Evolutionary conservation across 2,797 vertebrate genomes (phyloP).

Genomic region (Gallinago nigripennis): DNA sequence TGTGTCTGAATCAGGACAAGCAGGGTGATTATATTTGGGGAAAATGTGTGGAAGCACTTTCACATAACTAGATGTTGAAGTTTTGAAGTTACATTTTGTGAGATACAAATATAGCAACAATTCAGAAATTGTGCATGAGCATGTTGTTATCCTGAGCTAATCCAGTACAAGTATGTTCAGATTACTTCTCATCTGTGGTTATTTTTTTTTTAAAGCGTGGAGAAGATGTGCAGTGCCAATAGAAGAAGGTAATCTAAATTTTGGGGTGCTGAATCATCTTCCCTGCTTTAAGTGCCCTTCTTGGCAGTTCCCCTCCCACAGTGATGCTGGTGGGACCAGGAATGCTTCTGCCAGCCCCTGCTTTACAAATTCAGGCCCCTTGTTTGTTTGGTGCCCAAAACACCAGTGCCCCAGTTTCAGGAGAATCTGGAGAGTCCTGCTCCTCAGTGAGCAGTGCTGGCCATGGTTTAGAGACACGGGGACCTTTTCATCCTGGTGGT

Average conservation of each 20-base stretch:
- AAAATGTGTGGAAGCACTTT: background rate
- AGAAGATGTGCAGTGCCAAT: background rate
- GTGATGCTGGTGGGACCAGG: background rate
- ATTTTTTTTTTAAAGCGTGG: background rate
- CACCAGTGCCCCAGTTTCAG: background rate
- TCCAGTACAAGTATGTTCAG: background rate
- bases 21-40: rapidly evolving
- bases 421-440: background rate
- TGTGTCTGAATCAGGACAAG: background rate
- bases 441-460: background rate
- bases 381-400: background rate
- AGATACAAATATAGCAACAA: background rate
- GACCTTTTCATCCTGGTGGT: background rate
- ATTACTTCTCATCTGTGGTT: background rate
- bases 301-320: background rate
- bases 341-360: background rate
- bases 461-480: rapidly evolving
- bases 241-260: background rate
- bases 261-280: background rate
- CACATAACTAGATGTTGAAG: no score
- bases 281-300: background rate
- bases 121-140: background rate
- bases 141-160: background rate
- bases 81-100: background rate
- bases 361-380: background rate